These are phyloP conservation scores for Reticulitermes speratus DNA, from an alignment of 1,140 invertebrate genomes.

Conservation along the genomic window DNA sequence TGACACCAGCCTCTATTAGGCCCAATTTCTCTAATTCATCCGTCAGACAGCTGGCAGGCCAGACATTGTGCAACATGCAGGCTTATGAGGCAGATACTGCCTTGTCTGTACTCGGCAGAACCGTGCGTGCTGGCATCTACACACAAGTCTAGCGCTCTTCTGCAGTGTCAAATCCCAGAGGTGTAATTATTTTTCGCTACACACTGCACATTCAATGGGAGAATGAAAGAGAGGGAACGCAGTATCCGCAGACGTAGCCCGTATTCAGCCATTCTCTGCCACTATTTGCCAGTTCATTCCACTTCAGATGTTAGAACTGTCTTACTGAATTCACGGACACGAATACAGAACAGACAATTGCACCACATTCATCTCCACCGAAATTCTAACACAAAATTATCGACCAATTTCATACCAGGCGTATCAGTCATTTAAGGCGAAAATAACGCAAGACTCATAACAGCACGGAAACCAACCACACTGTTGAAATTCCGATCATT, in stretches of 20 bases:
- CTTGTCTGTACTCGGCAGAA: background rate
- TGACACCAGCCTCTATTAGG: no score
- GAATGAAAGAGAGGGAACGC: background rate
- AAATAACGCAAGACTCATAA: no score
- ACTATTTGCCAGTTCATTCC: background rate
- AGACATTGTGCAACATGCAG: background rate
- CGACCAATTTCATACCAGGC: no score
- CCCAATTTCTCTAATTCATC: background rate
- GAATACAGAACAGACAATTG: no score
- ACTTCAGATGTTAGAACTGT: background rate
- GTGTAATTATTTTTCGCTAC: constrained; percentile 5
- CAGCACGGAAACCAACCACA: no score
- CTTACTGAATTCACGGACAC: background rate
- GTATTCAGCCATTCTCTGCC: background rate
- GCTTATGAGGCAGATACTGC: background rate
- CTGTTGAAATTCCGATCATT: no score
- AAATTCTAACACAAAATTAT: no score
- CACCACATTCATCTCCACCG: no score
- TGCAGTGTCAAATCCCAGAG: constrained; percentile 7
- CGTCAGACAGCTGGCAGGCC: background rate
- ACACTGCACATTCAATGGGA: background rate
- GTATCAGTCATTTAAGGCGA: no score
- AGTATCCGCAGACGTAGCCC: background rate
- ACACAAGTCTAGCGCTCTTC: background rate
- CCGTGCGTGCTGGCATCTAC: background rate